Percentiles rank a stretch among this genome's conserved stretches.
Conservation (phyloP, 2,888 invertebrate genomes). For the Pristionchus maxplancki region DNA sequence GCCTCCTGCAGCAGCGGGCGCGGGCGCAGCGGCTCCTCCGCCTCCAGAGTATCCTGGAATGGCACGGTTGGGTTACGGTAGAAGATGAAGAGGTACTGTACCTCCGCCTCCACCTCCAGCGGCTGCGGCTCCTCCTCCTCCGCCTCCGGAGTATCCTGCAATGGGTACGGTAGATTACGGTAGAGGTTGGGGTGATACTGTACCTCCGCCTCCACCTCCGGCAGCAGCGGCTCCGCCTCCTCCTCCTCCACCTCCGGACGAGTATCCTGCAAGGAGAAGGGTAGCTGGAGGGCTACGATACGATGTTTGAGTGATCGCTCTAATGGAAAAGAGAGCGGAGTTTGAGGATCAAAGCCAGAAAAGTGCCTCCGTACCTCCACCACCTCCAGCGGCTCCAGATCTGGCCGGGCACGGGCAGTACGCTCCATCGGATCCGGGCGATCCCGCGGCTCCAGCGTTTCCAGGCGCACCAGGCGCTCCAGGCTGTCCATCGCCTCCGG, state of each 20-base stretch:
- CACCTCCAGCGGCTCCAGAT: conserved; percentile 19
- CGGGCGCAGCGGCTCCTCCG: background rate
- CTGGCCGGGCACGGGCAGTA: conserved; percentile 36
- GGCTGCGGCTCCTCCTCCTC: background rate
- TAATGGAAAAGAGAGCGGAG: background rate
- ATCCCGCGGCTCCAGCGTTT: background rate
- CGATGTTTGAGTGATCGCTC: background rate
- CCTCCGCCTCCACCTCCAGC: conserved; percentile 34
- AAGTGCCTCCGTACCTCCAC: background rate
- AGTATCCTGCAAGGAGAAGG: background rate
- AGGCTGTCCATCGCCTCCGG: background rate
- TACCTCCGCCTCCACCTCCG: background rate
- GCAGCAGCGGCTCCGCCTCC: background rate
- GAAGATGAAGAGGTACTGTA: background rate
- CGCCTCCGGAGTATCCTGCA: conserved; percentile 6
- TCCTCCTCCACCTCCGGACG: conserved; percentile 22
- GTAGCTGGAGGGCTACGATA: too few species aligned
- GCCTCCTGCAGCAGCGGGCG: background rate
- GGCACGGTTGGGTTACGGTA: background rate
- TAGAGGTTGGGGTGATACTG: background rate
- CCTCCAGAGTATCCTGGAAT: background rate
- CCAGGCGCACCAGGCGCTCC: conserved; percentile 26
- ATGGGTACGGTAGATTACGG: background rate
- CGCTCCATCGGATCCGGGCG: conserved; percentile 41
- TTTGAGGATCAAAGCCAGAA: background rate